Conservation (phyloP, 2,888 invertebrate species). For the Neoaliturus tenellus region DNA sequence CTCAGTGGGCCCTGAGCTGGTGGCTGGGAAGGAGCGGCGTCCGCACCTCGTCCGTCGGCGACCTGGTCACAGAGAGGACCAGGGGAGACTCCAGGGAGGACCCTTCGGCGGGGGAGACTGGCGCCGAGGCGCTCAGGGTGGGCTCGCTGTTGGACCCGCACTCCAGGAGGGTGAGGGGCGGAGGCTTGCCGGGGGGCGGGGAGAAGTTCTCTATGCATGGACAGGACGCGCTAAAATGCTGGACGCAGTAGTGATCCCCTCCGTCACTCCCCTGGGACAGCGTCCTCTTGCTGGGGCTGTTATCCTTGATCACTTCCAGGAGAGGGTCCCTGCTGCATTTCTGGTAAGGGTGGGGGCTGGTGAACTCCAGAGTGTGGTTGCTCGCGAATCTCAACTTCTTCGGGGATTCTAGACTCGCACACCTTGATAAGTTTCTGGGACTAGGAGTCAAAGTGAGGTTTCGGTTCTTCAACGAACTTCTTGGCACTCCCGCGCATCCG, state of each 20-base stretch:
- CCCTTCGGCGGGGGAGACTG: conserved; percentile 59
- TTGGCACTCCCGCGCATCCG: conserved; percentile 71
- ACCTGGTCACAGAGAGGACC: background rate
- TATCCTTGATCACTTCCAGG: conserved; percentile 77
- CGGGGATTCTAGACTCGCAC: conserved; percentile 89
- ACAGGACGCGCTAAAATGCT: conserved; percentile 78
- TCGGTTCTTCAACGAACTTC: conserved; percentile 83
- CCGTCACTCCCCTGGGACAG: conserved; percentile 58
- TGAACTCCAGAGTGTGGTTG: conserved; percentile 79
- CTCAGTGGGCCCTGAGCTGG: conserved; percentile 37
- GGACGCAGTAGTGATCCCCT: conserved; percentile 63
- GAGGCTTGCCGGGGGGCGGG: background rate
- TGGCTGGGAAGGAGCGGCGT: background rate
- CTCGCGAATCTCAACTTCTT: conserved; percentile 88
- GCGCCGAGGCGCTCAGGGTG: conserved; percentile 54
- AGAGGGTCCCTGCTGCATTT: conserved; percentile 65
- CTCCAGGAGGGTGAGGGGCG: conserved; percentile 34
- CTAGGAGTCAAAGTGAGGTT: conserved; percentile 51
- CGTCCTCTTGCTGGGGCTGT: conserved; percentile 71
- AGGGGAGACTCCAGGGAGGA: conserved; percentile 50
- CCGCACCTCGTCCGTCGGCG: background rate
- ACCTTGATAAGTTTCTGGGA: conserved; percentile 73
- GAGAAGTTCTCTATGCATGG: conserved; percentile 81
- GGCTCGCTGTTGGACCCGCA: conserved; percentile 61
- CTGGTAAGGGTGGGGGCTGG: conserved; percentile 66